Conservation (phyloP, 2,888 invertebrate genomes). For the Schrankia costaestrigalis region DNA sequence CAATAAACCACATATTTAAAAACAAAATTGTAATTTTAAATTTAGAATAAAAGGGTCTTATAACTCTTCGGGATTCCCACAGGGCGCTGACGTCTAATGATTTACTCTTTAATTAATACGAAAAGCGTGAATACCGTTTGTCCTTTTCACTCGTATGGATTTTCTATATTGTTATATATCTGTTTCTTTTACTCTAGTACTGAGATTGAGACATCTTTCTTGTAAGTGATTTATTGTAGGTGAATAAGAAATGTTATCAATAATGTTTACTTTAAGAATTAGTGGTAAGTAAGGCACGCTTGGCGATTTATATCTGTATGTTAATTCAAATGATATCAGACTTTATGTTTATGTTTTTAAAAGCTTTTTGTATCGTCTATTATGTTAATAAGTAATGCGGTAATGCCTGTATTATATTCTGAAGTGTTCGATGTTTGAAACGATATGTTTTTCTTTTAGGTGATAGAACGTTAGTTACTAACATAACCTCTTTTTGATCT, state of each 20-base stretch:
- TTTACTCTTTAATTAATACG: constrained; percentile 77
- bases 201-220: constrained; percentile 73
- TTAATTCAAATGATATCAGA: constrained; percentile 61
- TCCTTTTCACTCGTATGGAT: constrained; percentile 49
- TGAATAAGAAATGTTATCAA: constrained; percentile 68
- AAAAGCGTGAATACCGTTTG: constrained; percentile 41
- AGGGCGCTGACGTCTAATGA: constrained; percentile 77
- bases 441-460: background rate
- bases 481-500: too few relatives aligned
- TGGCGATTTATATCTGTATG: constrained; percentile 62
- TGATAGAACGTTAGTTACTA: too few relatives aligned
- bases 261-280: constrained; percentile 78
- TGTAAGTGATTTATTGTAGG: constrained; percentile 65
- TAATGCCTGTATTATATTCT: too few relatives aligned
- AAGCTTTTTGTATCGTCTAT: constrained; percentile 29
- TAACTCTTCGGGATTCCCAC: constrained; percentile 78
- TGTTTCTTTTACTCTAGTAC: constrained; percentile 44
- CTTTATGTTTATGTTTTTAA: constrained; percentile 40
- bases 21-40: constrained; percentile 78
- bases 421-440: constrained; percentile 2
- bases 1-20: constrained; percentile 65
- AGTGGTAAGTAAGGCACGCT: constrained; percentile 61
- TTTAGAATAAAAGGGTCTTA: constrained; percentile 78
- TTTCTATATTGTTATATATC: constrained; percentile 16
- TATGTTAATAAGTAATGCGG: too few relatives aligned